phyloP scores from a whole-genome alignment of 2,797 vertebrate species.

The Eidolon dupreanum region DNA sequence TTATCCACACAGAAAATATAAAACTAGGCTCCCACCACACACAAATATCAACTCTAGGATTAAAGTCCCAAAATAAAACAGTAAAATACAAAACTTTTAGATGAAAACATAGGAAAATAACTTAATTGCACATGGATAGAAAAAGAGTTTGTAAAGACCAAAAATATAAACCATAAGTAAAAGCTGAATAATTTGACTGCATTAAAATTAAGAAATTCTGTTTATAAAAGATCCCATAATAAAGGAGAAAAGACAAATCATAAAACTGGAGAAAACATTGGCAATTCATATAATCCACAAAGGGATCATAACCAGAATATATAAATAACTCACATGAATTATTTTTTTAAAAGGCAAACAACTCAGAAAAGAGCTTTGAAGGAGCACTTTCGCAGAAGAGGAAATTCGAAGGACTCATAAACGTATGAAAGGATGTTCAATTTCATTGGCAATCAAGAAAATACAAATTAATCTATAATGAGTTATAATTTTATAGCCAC shows the following conservation, averaged over 20 bases:
- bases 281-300: background rate
- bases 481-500: background rate
- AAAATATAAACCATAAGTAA: background rate
- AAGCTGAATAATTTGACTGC: constrained; percentile 8
- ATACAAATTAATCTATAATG: constrained; percentile 18
- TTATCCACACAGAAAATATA: background rate
- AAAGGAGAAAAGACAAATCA: constrained; percentile 34
- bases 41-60: background rate
- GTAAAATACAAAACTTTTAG: constrained; percentile 6
- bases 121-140: background rate
- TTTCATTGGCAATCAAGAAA: background rate
- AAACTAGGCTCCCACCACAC: background rate
- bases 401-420: background rate
- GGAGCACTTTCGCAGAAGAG: background rate
- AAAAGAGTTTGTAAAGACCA: constrained; percentile 34
- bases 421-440: background rate
- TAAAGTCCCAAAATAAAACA: background rate
- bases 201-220: constrained; percentile 41
- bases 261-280: constrained; percentile 9
- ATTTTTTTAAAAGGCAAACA: constrained; percentile 39
- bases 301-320: constrained; percentile 9
- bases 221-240: constrained; percentile 4
- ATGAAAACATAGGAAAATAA: background rate
- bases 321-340: background rate
- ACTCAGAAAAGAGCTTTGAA: background rate